phyloP scores from a whole-genome alignment of 2,113 vertebrate species.

The Tyto alba region DNA sequence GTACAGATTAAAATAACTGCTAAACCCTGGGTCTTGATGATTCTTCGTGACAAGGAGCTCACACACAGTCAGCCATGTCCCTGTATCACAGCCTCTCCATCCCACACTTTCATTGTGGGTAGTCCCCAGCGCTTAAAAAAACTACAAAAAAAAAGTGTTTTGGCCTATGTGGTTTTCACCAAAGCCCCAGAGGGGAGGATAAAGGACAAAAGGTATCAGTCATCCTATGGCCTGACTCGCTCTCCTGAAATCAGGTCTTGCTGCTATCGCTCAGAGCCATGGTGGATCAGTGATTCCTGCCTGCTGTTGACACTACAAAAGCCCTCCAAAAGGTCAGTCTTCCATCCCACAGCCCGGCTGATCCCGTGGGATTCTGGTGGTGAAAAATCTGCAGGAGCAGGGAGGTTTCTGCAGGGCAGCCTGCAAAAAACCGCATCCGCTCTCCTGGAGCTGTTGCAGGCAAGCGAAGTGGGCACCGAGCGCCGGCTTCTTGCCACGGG shows the following conservation, averaged over 20 bases:
- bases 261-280: not conserved
- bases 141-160: fast-evolving
- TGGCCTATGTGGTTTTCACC: not conserved
- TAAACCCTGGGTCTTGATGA: not conserved
- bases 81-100: not conserved
- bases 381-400: not conserved
- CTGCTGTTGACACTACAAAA: fast-evolving
- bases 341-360: fast-evolving
- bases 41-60: not conserved
- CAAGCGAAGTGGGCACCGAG: not conserved
- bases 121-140: not conserved
- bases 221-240: not conserved
- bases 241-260: not conserved
- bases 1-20: not conserved
- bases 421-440: fast-evolving
- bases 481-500: not conserved
- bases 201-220: not conserved
- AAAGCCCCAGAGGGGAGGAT: not conserved
- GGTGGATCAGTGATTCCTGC: not conserved
- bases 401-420: not conserved
- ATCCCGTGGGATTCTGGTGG: fast-evolving
- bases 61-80: not conserved
- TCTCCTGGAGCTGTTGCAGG: not conserved
- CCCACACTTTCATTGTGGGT: not conserved
- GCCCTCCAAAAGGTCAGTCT: not conserved